Evolutionary conservation across 2,888 invertebrate species (phyloP), one percentile per base, ranked within the genome.

Genomic region (Achlya flavicornis): DNA sequence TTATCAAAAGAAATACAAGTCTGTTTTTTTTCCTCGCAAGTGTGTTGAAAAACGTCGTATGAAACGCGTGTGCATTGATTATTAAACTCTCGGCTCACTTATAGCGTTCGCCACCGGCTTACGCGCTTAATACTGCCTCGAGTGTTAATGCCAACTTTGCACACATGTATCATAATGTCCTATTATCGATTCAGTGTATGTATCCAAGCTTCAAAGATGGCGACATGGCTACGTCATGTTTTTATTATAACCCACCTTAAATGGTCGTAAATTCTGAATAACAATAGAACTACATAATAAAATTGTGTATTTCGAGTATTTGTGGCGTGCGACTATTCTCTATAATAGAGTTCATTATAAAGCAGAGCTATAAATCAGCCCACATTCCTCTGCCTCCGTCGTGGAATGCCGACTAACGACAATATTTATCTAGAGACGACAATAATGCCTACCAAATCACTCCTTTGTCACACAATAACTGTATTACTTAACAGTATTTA

Each of bases 361-460:
- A 57, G 43, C 16, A 33, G 59, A 57, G 66, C 62, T 33, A 70
- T 71, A 73, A 74, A 72, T 76, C 73, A 65, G 60, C 63, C 63
- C 61, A 65, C 76, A 78, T 76, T 77, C 74, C 72, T 53, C 33
- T 38, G 60, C 74, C 72, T 53, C 33, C 43, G 60, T 26, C 38
- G 10, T 43, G 71, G 67, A 67, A 68, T 68, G 67, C 48, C 26
- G 63, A 63, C 64, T 57, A 60, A 61, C 66, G 35, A 58, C 59
- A 57, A 43, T 61, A 35, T 64, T 66, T 64, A 65, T 65, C 64
- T 66, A 62, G 32, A 63, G 57, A 41, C 60, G 26, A 58, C 61
- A 65, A 68, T 70, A 66, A 67, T 65, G 16, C n/a, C 38, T 41
- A 53, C 53, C 53, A 19, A 60, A 60, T 60, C 19, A 60, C 43